A percentile compares a stretch with the other conserved stretches of the same genome.
Conservation (phyloP, 2,113 vertebrate genomes). For the Hucho hucho region DNA sequence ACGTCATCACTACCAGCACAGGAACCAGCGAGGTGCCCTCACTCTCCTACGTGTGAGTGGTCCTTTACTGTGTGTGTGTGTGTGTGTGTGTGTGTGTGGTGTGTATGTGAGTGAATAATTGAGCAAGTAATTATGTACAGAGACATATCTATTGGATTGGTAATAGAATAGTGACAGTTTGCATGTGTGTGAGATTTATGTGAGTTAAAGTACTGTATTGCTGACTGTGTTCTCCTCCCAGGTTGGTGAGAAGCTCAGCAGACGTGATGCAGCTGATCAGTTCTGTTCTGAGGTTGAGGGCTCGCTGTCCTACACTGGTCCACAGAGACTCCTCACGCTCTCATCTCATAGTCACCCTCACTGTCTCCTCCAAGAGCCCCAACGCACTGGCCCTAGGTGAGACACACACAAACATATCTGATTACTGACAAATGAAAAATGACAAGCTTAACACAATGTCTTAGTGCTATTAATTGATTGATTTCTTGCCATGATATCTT, state of each 20-base stretch:
- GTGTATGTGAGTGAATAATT: neutral
- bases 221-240: slow-evolving; percentile 35
- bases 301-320: slow-evolving; percentile 74
- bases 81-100: neutral
- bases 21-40: slow-evolving; percentile 68
- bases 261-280: slow-evolving; percentile 75
- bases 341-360: slow-evolving; percentile 81
- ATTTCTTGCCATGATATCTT: too few relatives aligned
- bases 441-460: too few relatives aligned
- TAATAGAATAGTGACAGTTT: too few relatives aligned
- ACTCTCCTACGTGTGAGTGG: slow-evolving; percentile 75
- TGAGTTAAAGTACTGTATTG: neutral
- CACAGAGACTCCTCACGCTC: slow-evolving; percentile 83
- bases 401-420: slow-evolving; percentile 18
- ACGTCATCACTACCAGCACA: slow-evolving; percentile 72
- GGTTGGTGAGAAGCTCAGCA: slow-evolving; percentile 66
- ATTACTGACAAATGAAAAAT: neutral
- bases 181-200: neutral
- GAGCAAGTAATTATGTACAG: neutral
- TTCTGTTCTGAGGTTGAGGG: slow-evolving; percentile 67
- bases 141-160: too few relatives aligned
- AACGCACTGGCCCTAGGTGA: slow-evolving; percentile 66
- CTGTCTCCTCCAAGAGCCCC: slow-evolving; percentile 65
- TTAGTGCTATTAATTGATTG: too few relatives aligned
- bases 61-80: neutral